These are phyloP conservation scores for Eristalis intricaria DNA, from an alignment of 2,888 invertebrate genomes.

Conservation along the genomic window DNA sequence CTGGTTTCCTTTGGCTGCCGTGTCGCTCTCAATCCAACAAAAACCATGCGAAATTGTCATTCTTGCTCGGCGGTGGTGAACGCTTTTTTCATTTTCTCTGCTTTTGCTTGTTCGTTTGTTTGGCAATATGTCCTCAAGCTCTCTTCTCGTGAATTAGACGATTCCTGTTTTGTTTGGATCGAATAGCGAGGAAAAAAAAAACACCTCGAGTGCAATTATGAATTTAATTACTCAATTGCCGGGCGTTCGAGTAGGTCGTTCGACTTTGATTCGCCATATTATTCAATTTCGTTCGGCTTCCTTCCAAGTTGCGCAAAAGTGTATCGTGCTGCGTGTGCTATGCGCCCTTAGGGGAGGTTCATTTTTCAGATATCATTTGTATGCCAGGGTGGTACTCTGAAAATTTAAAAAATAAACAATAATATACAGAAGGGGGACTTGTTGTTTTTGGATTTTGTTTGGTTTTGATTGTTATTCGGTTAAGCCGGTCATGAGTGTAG, in stretches of 20 bases:
- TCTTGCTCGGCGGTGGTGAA: not conserved
- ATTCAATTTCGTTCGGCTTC: not conserved
- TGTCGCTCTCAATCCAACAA: conserved; percentile 3
- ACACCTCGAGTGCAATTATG: conserved; percentile 19
- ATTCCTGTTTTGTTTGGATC: conserved; percentile 21
- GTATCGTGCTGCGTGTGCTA: not conserved
- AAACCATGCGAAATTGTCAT: conserved; percentile 16
- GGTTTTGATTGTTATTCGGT: not conserved
- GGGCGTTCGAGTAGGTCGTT: conserved; percentile 28
- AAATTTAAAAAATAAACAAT: conserved; percentile 59
- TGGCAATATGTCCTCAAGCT: conserved; percentile 39
- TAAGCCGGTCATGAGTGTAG: not conserved
- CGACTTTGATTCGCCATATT: conserved; percentile 42
- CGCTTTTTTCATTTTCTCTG: not conserved
- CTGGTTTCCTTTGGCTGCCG: conserved; percentile 7
- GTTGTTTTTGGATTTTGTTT: conserved; percentile 14
- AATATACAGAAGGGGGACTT: conserved; percentile 42
- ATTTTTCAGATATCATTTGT: conserved; percentile 2
- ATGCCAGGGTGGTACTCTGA: conserved; percentile 43
- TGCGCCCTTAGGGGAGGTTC: conserved; percentile 14
- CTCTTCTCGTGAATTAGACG: conserved; percentile 13
- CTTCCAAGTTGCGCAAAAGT: not conserved
- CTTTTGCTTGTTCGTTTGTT: not conserved
- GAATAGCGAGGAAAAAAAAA: not conserved
- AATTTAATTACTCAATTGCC: conserved; percentile 48